Evolutionary conservation across 1,140 invertebrate species (phyloP).

Genomic region (Lasaia peninsularis): DNA sequence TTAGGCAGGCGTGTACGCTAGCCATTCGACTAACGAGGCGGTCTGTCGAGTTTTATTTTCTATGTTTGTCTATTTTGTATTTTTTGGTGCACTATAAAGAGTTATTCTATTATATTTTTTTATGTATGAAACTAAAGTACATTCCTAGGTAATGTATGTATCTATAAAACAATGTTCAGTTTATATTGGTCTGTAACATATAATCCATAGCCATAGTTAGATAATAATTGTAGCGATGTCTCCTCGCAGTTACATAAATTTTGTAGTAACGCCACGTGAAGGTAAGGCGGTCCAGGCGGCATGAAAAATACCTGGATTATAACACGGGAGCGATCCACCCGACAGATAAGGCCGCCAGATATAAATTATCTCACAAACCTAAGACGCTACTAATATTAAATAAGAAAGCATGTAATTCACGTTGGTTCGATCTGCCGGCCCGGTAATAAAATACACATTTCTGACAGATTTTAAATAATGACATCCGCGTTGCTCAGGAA

Average conservation of each 20-base stretch:
- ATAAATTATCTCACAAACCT: conserved; percentile 72
- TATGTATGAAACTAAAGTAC: too few relatives aligned
- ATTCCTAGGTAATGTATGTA: too few relatives aligned
- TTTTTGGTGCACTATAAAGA: too few relatives aligned
- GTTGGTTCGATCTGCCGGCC: conserved; percentile 49
- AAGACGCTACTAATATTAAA: conserved; percentile 74
- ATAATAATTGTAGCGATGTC: conserved; percentile 59
- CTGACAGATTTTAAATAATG: conserved; percentile 76
- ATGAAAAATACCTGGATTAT: conserved; percentile 76
- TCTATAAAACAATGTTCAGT: too few relatives aligned
- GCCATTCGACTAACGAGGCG: too few relatives aligned
- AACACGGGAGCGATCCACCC: conserved; percentile 66
- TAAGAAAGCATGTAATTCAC: conserved; percentile 76
- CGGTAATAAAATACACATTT: conserved; percentile 72
- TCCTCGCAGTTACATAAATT: conserved; percentile 61
- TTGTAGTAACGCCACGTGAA: conserved; percentile 44
- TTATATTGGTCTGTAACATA: too few relatives aligned
- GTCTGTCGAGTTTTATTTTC: too few relatives aligned
- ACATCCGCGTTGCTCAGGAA: conserved; percentile 65
- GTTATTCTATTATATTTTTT: too few relatives aligned
- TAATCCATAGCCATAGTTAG: conserved; percentile 20
- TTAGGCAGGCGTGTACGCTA: too few relatives aligned
- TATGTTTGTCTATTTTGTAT: too few relatives aligned
- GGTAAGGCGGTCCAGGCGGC: conserved; percentile 38
- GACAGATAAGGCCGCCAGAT: conserved; percentile 66